A percentile compares a stretch with the other conserved stretches of the same genome.
phyloP scores from a whole-genome alignment of 2,888 invertebrate genomes.

The Cenopis cana region DNA sequence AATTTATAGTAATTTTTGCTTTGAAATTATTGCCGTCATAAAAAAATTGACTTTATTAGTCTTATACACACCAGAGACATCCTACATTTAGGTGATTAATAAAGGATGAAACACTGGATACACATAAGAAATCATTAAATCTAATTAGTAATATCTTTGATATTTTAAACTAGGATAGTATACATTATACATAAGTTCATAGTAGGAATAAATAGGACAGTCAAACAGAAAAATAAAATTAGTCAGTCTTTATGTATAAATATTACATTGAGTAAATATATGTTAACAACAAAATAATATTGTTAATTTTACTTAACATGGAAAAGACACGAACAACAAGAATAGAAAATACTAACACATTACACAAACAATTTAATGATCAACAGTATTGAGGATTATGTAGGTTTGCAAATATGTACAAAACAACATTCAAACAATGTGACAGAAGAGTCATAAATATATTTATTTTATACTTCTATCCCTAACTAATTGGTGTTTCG shows the following conservation, averaged over 20 bases:
- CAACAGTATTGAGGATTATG: not conserved
- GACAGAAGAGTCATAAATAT: slow-evolving; percentile 27
- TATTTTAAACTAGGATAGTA: slow-evolving; percentile 21
- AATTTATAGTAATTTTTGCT: not conserved
- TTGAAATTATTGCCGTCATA: not conserved
- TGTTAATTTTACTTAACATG: not conserved
- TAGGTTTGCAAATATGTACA: slow-evolving; percentile 19
- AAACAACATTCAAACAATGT: slow-evolving; percentile 26
- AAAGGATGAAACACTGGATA: not conserved
- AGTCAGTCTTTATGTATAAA: slow-evolving; percentile 49
- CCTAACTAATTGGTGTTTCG: slow-evolving; percentile 47
- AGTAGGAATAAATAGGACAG: slow-evolving; percentile 22
- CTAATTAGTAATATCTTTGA: slow-evolving; percentile 9
- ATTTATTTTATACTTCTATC: slow-evolving; percentile 38
- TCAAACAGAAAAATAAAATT: slow-evolving; percentile 42
- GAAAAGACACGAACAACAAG: not conserved
- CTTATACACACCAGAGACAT: not conserved
- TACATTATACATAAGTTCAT: slow-evolving; percentile 17
- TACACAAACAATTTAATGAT: not conserved
- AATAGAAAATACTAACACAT: not conserved
- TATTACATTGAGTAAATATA: slow-evolving; percentile 15
- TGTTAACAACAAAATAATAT: not conserved
- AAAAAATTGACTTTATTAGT: not conserved
- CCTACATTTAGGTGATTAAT: not conserved
- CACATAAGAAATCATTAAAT: not conserved